These are phyloP conservation scores for Oxystoma pomonae DNA, from an alignment of 2,888 invertebrate genomes.

Conservation along the genomic window DNA sequence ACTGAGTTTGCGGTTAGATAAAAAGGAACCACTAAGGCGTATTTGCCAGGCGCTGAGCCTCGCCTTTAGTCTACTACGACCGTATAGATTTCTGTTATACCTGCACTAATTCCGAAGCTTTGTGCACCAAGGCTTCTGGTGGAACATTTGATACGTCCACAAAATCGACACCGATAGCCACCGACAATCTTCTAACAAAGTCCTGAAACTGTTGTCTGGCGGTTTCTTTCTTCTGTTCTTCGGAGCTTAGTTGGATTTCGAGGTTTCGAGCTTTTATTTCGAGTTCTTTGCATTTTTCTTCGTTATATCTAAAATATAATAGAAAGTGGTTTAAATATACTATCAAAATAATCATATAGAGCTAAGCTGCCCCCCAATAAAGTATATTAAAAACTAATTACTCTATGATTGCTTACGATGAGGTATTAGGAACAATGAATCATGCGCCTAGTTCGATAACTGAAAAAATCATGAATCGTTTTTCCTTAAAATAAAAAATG, in stretches of 20 bases:
- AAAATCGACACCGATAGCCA: slow-evolving; percentile 67
- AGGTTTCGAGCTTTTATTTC: slow-evolving; percentile 69
- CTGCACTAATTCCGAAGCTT: slow-evolving; percentile 73
- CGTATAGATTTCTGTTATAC: slow-evolving; percentile 40
- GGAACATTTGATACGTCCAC: slow-evolving; percentile 63
- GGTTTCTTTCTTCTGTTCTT: slow-evolving; percentile 72
- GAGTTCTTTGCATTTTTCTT: slow-evolving; percentile 73
- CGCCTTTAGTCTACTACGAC: background rate
- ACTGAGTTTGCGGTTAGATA: too few species aligned
- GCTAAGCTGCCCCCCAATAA: too few species aligned
- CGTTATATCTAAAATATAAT: slow-evolving; percentile 52
- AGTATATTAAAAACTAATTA: too few species aligned
- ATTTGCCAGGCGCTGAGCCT: too few species aligned
- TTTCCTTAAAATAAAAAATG: too few species aligned
- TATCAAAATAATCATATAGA: too few species aligned
- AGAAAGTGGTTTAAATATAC: too few species aligned
- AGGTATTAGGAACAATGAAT: too few species aligned
- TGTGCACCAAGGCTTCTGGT: slow-evolving; percentile 69
- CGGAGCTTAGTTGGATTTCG: slow-evolving; percentile 67
- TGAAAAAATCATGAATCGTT: too few species aligned
- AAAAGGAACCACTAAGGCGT: too few species aligned
- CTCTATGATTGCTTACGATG: too few species aligned
- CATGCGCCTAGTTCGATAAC: too few species aligned
- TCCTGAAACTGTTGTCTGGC: slow-evolving; percentile 64
- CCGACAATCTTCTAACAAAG: slow-evolving; percentile 65